These are phyloP conservation scores for Mesoclemmys tuberculata DNA, from an alignment of 2,113 vertebrate genomes.

Conservation along the genomic window DNA sequence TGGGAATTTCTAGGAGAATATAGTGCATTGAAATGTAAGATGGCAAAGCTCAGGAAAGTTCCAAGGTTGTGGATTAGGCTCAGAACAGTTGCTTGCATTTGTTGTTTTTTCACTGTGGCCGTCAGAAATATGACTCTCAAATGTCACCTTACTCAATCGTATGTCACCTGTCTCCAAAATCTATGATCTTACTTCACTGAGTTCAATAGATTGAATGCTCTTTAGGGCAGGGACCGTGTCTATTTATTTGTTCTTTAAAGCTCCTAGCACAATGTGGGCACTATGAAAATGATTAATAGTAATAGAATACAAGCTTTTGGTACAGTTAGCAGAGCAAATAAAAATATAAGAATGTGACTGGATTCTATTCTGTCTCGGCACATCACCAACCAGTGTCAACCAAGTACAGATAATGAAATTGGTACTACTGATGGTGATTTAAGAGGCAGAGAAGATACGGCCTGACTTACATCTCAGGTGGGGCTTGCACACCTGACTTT, in stretches of 20 bases:
- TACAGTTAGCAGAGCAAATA: neutral
- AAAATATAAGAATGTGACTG: neutral
- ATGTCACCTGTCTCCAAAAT: fast-evolving
- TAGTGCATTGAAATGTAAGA: neutral
- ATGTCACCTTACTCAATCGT: neutral
- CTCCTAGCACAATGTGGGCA: neutral
- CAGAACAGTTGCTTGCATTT: neutral
- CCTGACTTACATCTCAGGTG: neutral
- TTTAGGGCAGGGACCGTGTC: neutral
- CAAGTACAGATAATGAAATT: neutral
- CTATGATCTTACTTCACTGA: neutral
- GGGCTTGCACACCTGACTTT: neutral
- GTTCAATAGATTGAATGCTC: neutral
- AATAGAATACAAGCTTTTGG: neutral
- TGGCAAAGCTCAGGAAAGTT: neutral
- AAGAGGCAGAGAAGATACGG: neutral
- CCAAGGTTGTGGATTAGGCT: neutral
- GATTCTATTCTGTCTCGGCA: neutral
- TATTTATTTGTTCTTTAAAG: neutral
- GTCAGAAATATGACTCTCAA: neutral
- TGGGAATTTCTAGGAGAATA: neutral
- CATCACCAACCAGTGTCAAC: fast-evolving
- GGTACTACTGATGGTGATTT: neutral
- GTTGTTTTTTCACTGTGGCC: neutral
- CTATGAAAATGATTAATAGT: neutral